Evolutionary conservation across 2,888 invertebrate genomes (phyloP), one percentile per base, ranked within the genome.

Genomic region (Brachycybe producta): DNA sequence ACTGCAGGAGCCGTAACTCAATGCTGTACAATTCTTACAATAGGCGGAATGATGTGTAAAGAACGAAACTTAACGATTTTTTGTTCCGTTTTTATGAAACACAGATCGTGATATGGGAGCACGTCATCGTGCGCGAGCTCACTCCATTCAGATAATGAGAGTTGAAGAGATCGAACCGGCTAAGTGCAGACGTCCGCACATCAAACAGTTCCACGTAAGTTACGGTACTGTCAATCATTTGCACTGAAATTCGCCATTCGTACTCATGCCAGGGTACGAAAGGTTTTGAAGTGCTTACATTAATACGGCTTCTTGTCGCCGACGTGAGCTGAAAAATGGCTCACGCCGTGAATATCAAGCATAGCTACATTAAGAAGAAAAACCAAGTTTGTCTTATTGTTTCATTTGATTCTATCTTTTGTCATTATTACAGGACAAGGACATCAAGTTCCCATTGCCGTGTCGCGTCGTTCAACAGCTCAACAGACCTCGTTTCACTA

Each of bases 121-220:
- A 50, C 80, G 95, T 61, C 98, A 99, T 73, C 82, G 98, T 66
- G 98, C 98, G 27, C 78, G 97, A 56, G 94, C 97, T 43, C 94
- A 95, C 67, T 84, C 94, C 17, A 98, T 99, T 61, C 78, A 92
- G 78, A 95, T 99, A 63, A 97, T 99, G 68, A 87, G 88, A 74
- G 92, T 97, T 57, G 88, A 95, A 69, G 77, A 83, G 52, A 85
- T 99, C 54, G 79, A 82, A 63, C 87, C 94, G 21, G 72, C 75
- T 21, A 86, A 90, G 61, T 92, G 92, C 65, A 80, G 95, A 62
- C 79, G 97, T 63, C 84, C 91, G 24, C 84, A 90, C 65, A 84
- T 98, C 55, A 95, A 94, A 73, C 95, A 97, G 72, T 98, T 98
- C 82, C 97, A 97, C 72, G 87, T 71, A 64, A 61, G 66, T 54